Base-by-base conservation (phyloP, 2,888 invertebrate genomes). In the Drosophila algonquin region DNA sequence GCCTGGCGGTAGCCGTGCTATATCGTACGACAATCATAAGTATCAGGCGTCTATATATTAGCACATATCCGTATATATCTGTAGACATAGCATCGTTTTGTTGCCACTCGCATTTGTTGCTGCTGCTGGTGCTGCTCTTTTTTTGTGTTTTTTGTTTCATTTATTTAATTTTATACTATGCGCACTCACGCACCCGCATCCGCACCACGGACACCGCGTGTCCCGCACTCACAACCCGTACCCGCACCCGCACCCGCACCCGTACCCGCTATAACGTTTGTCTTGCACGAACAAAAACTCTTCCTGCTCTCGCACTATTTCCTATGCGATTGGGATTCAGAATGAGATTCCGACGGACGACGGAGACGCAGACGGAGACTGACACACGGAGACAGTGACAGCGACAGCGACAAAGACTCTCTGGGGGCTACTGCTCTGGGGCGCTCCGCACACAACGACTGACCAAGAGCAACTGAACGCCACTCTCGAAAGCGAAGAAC, bases 381-480 rank as follows among this genome's bases (percentile, higher is more conserved):
- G 40, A 7, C 40, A 40, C 40, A 40, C 40, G 40, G 40, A 40
- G 40, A 40, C 40, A 40, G 14, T 7, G 40, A 40, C 35, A 35
- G 32, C 4, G 45, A 30, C 46, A 30, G 16, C 18, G 56, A 62
- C 59, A 40, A n/a, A 40, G 40, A 40, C 40, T 40, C 40, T 40
- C 40, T 40, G 40, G 40, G 48, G 60, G 53, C 46, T 65, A 54
- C 48, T 68, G 62, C 40, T 70, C 54, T 61, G 67, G 73, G 48
- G 51, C 30, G 76, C 68, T 73, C 75, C 71, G 87, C 81, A 80
- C 91, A 90, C 91, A 89, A 86, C 89, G 83, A 91, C 90, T 90
- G 88, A 90, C 90, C 90, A 91, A 91, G 91, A 91, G 91, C 89
- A 90, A 91, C 91, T 91, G 90, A 91, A 87, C 87, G 84, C 88